Conservation (phyloP, 2,113 vertebrate species). For the Clinocottus analis region DNA sequence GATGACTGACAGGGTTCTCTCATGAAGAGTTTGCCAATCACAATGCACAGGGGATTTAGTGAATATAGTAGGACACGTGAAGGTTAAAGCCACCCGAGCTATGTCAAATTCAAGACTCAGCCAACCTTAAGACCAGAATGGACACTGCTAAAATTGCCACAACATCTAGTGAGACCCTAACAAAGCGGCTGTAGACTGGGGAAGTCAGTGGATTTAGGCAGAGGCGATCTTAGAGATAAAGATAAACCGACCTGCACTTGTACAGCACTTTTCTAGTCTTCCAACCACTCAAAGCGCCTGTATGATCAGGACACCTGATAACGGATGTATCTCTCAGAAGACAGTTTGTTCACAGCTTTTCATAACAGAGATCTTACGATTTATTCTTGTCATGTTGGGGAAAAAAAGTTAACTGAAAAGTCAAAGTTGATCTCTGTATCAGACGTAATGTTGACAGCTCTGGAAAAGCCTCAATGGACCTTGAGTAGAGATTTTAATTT, state of each 20-base stretch:
- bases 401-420: not conserved
- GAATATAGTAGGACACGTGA: not conserved
- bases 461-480: not conserved
- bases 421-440: not conserved
- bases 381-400: not conserved
- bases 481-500: not conserved
- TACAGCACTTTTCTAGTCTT: no score
- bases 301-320: not conserved
- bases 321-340: not conserved
- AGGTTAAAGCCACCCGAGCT: not conserved
- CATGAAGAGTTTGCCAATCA: no score
- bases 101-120: not conserved
- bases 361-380: not conserved
- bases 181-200: not conserved
- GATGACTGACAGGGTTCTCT: no score
- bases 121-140: not conserved
- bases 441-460: not conserved
- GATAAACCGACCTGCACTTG: no score
- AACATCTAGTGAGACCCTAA: not conserved
- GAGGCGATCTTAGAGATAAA: no score
- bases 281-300: no score
- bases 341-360: not conserved
- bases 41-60: not conserved
- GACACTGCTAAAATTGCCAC: not conserved
- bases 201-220: not conserved